Evolutionary conservation across 2,888 invertebrate species (phyloP).

Genomic region (Cryptocheilus praepositus): DNA sequence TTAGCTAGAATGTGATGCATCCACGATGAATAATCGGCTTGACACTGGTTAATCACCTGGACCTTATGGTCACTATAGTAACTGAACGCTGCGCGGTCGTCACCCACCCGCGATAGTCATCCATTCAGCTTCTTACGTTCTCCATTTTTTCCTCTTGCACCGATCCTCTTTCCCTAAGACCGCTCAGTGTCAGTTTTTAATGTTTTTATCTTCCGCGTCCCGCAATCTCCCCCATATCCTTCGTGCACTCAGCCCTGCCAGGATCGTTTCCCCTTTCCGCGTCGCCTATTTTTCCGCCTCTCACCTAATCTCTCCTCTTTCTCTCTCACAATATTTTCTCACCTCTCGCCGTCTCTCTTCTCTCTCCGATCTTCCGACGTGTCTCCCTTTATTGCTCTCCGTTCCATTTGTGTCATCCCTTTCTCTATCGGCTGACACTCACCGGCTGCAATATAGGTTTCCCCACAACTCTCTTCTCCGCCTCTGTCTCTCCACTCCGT

Average conservation of each 20-base stretch:
- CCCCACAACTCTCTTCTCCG: constrained; percentile 20
- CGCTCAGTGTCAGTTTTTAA: not conserved
- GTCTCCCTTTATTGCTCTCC: constrained; percentile 24
- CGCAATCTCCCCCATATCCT: not conserved
- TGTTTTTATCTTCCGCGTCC: not conserved
- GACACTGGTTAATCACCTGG: constrained; percentile 38
- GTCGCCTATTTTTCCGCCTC: not conserved
- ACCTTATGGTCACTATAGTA: constrained; percentile 21
- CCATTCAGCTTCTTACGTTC: too few relatives aligned
- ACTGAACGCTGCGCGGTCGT: constrained; percentile 11
- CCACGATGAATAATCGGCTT: constrained; percentile 13
- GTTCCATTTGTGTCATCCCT: constrained; percentile 38
- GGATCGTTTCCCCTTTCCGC: not conserved
- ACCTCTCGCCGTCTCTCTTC: constrained; percentile 19
- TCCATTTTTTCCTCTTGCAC: not conserved
- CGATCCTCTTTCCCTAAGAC: not conserved
- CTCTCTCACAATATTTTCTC: constrained; percentile 8
- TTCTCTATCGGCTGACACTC: constrained; percentile 47
- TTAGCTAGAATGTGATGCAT: constrained; percentile 22
- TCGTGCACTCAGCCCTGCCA: not conserved
- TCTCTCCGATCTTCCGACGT: constrained; percentile 26
- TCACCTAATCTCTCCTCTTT: not conserved
- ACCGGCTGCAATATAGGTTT: not conserved
- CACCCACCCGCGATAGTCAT: not conserved
- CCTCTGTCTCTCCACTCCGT: constrained; percentile 4